phyloP scores from a whole-genome alignment of 2,113 vertebrate genomes.

The Entelurus aequoreus region DNA sequence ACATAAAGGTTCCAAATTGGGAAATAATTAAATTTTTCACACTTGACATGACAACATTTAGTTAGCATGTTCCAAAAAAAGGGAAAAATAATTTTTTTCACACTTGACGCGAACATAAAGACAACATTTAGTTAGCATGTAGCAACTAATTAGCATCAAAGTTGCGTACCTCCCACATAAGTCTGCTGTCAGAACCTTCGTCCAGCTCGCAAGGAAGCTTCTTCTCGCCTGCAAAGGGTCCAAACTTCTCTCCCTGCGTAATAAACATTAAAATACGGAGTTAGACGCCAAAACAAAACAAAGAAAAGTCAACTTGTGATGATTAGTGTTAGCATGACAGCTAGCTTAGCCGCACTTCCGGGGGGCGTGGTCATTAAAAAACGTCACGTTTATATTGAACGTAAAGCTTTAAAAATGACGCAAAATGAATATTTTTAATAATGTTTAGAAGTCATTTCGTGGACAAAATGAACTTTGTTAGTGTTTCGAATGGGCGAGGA shows the following conservation, averaged over 20 bases:
- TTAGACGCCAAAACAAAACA: conserved; percentile 13
- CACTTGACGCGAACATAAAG: too few relatives aligned
- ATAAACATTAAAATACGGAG: conserved; percentile 21
- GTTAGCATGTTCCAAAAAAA: too few relatives aligned
- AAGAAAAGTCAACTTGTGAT: background rate
- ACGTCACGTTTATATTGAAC: conserved; percentile 21
- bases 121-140: too few relatives aligned
- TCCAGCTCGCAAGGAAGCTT: conserved; percentile 87
- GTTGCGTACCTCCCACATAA: conserved; percentile 95
- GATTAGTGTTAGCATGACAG: background rate
- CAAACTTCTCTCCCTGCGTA: conserved; percentile 93
- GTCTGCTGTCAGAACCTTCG: conserved; percentile 84
- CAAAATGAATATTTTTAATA: too few relatives aligned
- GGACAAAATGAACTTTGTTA: too few relatives aligned
- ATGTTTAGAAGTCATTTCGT: too few relatives aligned
- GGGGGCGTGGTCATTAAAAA: conserved; percentile 38
- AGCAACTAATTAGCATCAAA: conserved; percentile 8
- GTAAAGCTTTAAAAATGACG: too few relatives aligned
- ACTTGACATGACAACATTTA: too few relatives aligned
- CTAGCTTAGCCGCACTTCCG: too few relatives aligned
- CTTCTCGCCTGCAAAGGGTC: conserved; percentile 95
- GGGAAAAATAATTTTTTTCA: too few relatives aligned
- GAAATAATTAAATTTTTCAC: too few relatives aligned
- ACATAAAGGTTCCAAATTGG: too few relatives aligned
- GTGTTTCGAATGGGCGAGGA: background rate